Base-by-base conservation (phyloP, 2,797 vertebrate species). In the Mormyrops boulengeri region DNA sequence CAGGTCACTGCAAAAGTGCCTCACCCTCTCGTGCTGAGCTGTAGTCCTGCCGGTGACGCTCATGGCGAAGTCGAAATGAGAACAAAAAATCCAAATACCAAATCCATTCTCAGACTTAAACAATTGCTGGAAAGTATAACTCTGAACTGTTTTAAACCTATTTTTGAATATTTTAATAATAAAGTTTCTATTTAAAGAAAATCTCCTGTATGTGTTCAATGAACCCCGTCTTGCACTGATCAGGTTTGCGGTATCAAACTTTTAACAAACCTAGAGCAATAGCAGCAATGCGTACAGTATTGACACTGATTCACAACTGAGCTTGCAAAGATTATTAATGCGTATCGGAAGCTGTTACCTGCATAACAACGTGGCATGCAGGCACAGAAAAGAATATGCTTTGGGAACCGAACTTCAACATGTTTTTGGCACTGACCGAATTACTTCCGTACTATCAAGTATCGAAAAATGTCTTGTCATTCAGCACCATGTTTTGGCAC, bases 1-100 rank as follows among this genome's bases (percentile, higher is more conserved):
- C 92, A 96, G 96, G 91, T 85, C 91, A 94, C 91, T 95, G 96
- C 91, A 90, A 89, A 93, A 88, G 90, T 52, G 49, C 82, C 82
- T 88, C 92, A 80, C 88, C 88, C 47, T 66, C 90, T 69, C 93
- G 89, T 0, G 30, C 92, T 19, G 96, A 96, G 14, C 91, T 96
- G 12, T 94, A 94, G 93, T 49, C 22, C 52, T 5, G n/a, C 82
- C 2, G n/a, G 12, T 17, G 47, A 12, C 69, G 8, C 82, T 85
- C 1, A 85, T 5, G 50, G 44, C 57, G 57, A 85, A 82, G 17
- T 91, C 49, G 69, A 50, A 69, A 47, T 50, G 9, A 11, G 22
- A 69, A 30, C 50, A 3, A 22, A 38, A 26, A 60, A 50, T 0
- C n/a, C 47, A 0, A 49, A 1, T 0, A 0, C 87, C 62, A 11